Evolutionary conservation across 2,888 invertebrate genomes (phyloP), one percentile per base, ranked within the genome.

Genomic region (Pilophorus perplexus): DNA sequence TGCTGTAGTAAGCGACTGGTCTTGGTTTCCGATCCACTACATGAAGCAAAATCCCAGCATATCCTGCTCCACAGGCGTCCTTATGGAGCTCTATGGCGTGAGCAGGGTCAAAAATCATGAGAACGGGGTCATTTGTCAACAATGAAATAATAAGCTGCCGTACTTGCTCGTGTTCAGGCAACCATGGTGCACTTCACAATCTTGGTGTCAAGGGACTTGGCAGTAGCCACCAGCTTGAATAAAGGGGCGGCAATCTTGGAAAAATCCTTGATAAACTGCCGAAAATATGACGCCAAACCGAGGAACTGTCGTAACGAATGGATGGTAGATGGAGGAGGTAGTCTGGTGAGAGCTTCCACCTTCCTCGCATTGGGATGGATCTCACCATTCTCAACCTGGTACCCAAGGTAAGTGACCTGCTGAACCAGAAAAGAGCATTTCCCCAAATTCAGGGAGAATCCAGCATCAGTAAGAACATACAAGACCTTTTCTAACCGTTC

Each of bases 401-500:
- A 64, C 2, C 67, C 67, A 12, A 67, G n/a, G 23, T 68, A 67
- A 16, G 46, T 46, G n/a, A 69, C 16, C 10, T 64, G 33, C 5
- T 22, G 0, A 3, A 28, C 50, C 16, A 68, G 16, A 28, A 69
- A 67, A 18, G 27, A 64, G 44, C 67, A 64, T 40, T 71, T 71
- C 5, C 67, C 62, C 1, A 69, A 2, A 0, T 62, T 66, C 22
- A 71, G 28, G 8, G 59, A 65, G 12, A 72, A 59, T 0, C 57
- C 48, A 2, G 71, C 66, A 6, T 60, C 50, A n/a, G 40, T 27
- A 5, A 71, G 28, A 1, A 42, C 57, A 16, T 66, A 50, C 16
- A 73, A 73, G 33, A 72, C 75, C 66, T 68, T 60, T 72, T 72
- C 73, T 66, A 72, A 67, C 48, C 40, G 73, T 67, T 71, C 66